Evolutionary conservation across 2,888 invertebrate species (phyloP).

Genomic region (Brenthis ino): DNA sequence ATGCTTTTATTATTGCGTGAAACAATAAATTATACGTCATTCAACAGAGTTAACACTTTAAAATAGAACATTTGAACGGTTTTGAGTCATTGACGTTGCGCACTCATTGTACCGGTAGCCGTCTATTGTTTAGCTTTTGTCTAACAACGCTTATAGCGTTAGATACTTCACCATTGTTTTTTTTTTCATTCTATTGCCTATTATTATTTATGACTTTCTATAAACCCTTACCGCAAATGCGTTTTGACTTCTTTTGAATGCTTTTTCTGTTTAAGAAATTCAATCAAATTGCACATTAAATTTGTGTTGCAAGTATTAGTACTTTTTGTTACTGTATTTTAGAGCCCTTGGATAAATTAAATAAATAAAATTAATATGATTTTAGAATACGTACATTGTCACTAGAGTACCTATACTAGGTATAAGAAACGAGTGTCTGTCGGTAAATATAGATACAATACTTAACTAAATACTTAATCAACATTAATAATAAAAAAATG

Average conservation of each 20-base stretch:
- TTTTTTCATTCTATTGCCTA: conserved; percentile 12
- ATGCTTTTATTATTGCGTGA: conserved; percentile 15
- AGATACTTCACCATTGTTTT: conserved; percentile 27
- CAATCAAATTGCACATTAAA: no score
- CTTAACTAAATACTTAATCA: no score
- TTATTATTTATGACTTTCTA: conserved; percentile 13
- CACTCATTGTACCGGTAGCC: conserved; percentile 37
- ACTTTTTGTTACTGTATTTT: no score
- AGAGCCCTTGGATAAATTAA: no score
- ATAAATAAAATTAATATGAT: no score
- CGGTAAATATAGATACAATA: no score
- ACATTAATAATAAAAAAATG: no score
- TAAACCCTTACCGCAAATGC: neutral
- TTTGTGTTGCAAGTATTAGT: no score
- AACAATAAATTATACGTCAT: conserved; percentile 10
- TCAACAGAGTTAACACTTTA: conserved; percentile 9
- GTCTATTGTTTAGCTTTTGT: conserved; percentile 36
- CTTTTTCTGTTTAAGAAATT: neutral
- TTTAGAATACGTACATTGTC: no score
- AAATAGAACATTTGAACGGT: conserved; percentile 8
- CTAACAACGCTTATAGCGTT: conserved; percentile 26
- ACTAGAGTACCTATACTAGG: no score
- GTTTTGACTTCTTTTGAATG: conserved; percentile 1
- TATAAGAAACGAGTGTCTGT: no score
- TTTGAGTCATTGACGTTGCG: conserved; percentile 20